These are phyloP conservation scores for Spheniscus mendiculus DNA, from an alignment of 2,113 vertebrate species.

Conservation along the genomic window DNA sequence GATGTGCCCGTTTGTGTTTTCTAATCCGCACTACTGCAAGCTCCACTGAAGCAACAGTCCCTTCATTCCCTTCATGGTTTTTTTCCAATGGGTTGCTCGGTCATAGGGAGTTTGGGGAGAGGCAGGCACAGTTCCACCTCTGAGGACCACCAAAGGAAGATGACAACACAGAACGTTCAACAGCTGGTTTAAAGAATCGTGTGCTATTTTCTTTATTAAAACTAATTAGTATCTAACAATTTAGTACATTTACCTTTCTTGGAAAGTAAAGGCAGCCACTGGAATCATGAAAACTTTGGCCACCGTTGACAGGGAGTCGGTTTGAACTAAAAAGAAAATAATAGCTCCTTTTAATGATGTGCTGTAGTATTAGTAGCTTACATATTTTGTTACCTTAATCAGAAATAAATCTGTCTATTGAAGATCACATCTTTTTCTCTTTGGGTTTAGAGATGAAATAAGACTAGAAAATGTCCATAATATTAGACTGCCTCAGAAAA, in stretches of 20 bases:
- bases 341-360: not conserved
- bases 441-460: not conserved
- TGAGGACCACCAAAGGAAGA: not conserved
- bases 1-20: slow-evolving; percentile 52
- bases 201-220: not conserved
- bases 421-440: not conserved
- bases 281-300: not conserved
- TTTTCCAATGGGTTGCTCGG: not conserved
- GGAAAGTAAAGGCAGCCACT: not conserved
- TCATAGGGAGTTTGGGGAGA: not conserved
- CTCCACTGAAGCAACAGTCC: slow-evolving; percentile 60
- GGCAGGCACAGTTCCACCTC: not conserved
- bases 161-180: not conserved
- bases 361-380: not conserved
- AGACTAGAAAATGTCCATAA: not conserved
- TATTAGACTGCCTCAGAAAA: not conserved
- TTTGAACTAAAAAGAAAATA: not conserved
- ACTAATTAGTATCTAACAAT: not conserved
- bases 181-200: not conserved
- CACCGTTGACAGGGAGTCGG: not conserved
- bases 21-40: slow-evolving; percentile 36
- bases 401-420: not conserved
- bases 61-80: slow-evolving; percentile 25
- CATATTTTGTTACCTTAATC: not conserved
- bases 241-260: not conserved